Percentiles rank a stretch among this genome's conserved stretches.
Conservation (phyloP, 1,140 invertebrate genomes). For the Oscheius sp. region DNA sequence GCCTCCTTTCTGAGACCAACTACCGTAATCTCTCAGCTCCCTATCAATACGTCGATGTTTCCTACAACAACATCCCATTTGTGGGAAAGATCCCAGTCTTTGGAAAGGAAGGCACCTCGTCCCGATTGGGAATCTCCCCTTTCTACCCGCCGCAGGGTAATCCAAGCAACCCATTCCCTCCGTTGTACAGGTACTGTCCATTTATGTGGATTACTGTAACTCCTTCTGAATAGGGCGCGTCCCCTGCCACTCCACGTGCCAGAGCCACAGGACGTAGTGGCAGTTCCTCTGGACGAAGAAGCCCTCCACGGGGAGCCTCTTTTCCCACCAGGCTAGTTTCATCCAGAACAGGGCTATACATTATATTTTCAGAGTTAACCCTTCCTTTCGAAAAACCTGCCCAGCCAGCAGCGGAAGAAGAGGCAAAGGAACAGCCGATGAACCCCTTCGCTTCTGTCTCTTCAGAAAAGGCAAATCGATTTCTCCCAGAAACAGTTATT, state of each 20-base stretch:
- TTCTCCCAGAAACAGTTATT: too few relatives aligned
- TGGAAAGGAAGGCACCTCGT: slow-evolving; percentile 44
- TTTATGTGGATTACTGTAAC: background rate
- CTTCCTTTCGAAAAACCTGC: slow-evolving; percentile 12
- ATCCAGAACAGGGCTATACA: too few relatives aligned
- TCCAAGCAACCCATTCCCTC: slow-evolving; percentile 43
- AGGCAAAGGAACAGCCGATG: slow-evolving; percentile 1
- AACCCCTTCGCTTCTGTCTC: slow-evolving; percentile 12
- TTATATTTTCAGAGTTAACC: slow-evolving; percentile 9
- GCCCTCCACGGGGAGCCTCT: slow-evolving; percentile 46
- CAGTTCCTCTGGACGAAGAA: slow-evolving; percentile 46
- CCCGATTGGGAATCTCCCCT: slow-evolving; percentile 35
- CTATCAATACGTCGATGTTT: slow-evolving; percentile 43
- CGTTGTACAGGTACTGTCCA: slow-evolving; percentile 35
- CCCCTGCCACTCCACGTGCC: slow-evolving; percentile 44
- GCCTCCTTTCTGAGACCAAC: background rate
- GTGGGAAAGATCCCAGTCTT: slow-evolving; percentile 45
- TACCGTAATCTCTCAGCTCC: slow-evolving; percentile 23
- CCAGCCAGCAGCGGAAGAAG: slow-evolving; percentile 7
- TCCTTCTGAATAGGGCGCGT: slow-evolving; percentile 24
- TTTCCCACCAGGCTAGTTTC: slow-evolving; percentile 39
- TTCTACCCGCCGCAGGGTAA: slow-evolving; percentile 43
- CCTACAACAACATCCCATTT: slow-evolving; percentile 46
- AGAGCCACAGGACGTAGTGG: slow-evolving; percentile 47
- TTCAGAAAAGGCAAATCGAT: background rate